phyloP scores from a whole-genome alignment of 2,797 vertebrate species.

The Microctenopoma steveboyesi region DNA sequence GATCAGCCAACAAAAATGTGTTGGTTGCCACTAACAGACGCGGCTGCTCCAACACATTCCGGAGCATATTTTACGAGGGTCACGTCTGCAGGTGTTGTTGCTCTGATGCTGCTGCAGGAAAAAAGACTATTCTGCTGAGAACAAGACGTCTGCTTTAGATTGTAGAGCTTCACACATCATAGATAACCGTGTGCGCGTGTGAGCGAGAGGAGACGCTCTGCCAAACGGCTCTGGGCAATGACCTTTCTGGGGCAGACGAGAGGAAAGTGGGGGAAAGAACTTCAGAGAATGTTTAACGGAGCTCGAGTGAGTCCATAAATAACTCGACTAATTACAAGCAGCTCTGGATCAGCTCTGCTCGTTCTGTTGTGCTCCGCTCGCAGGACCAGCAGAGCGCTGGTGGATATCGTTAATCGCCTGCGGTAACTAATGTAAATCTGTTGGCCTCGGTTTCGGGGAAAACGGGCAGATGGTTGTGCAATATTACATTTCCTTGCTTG shows the following conservation, averaged over 20 bases:
- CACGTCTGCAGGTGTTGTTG: constrained; percentile 79
- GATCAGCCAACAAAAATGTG: constrained; percentile 81
- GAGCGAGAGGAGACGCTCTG: constrained; percentile 34
- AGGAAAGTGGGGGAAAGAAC: constrained; percentile 9
- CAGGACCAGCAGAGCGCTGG: not conserved
- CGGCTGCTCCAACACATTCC: constrained; percentile 80
- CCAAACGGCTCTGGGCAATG: constrained; percentile 35
- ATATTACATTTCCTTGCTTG: constrained; percentile 9
- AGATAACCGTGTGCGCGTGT: constrained; percentile 48
- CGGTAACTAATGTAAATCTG: not conserved
- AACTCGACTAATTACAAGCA: constrained; percentile 33
- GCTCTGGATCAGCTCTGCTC: constrained; percentile 1
- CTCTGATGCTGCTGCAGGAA: constrained; percentile 62
- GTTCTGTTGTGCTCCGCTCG: not conserved
- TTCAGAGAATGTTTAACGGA: constrained; percentile 27
- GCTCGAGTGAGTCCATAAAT: constrained; percentile 32
- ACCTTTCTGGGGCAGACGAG: constrained; percentile 39
- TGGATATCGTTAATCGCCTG: not conserved
- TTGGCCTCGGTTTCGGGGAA: not conserved
- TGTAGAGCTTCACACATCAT: constrained; percentile 58
- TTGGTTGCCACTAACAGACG: constrained; percentile 76
- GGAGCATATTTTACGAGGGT: constrained; percentile 75
- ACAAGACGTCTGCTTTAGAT: constrained; percentile 68
- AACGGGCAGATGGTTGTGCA: constrained; percentile 14
- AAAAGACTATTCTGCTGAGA: constrained; percentile 33